Evolutionary conservation across 2,888 invertebrate genomes (phyloP), one percentile per base, ranked within the genome.

Genomic region (Alloplasta piceator): DNA sequence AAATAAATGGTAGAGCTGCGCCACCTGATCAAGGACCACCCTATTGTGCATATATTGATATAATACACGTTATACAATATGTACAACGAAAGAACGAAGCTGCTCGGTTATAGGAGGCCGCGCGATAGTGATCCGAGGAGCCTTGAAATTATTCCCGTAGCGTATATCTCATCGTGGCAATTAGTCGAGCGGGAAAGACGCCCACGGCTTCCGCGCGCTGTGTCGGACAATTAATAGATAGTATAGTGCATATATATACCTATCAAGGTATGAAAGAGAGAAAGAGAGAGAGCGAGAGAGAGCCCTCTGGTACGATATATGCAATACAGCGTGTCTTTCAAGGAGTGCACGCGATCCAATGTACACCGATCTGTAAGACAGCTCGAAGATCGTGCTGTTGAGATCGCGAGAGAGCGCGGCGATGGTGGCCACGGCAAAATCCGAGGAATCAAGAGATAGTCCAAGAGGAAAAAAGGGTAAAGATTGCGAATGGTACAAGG

Each of bases 151-250:
- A 88, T 88, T 85, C 82, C 83, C 83, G 82, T 78, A 82, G 78
- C 81, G 74, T 82, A 86, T 88, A 87, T 87, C 88, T 87, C 85
- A 83, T 78, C 85, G 86, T 86, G 86, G 87, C 89, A 90, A 90
- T 90, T 90, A 90, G 90, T 89, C 87, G 87, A 84, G 85, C 84
- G 86, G 87, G 87, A 88, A 86, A 89, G 87, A 90, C 90, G 88
- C 91, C 90, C 90, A 91, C 90, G 81, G 81, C 81, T 82, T 82
- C 81, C 81, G 81, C 81, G 81, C 78, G 90, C 90, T 85, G 88
- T 84, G 88, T 87, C 86, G 87, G 85, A 87, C 91, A 90, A 90
- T 90, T 90, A 91, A 90, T 91, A 90, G 89, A 89, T 86, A 87
- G 85, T 81, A 79, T 75, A 80, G 66, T 74, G 48, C 58, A 70